These are phyloP conservation scores for Hydroisotoma schaefferi DNA, from an alignment of 2,888 invertebrate genomes.

Conservation along the genomic window DNA sequence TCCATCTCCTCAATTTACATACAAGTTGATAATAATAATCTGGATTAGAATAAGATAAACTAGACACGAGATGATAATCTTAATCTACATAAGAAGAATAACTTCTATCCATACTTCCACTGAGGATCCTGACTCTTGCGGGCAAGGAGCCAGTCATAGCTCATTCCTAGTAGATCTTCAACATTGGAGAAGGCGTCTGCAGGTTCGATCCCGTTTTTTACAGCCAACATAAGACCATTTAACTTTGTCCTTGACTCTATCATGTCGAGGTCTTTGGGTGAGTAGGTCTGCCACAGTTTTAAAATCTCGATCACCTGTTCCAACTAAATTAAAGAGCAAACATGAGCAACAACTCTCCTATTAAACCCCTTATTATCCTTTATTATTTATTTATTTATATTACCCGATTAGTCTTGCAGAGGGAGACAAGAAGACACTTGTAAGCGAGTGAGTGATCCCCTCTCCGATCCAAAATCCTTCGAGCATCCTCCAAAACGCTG, in stretches of 20 bases:
- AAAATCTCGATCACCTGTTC: constrained; percentile 40
- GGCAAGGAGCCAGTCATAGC: constrained; percentile 40
- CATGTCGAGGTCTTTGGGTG: constrained; percentile 44
- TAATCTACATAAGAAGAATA: neutral
- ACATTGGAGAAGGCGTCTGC: constrained; percentile 44
- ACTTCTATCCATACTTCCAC: constrained; percentile 41
- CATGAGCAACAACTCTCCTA: neutral
- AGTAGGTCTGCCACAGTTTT: constrained; percentile 40
- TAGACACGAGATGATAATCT: neutral
- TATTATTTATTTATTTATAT: neutral
- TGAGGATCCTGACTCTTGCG: constrained; percentile 33
- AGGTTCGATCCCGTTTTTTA: constrained; percentile 43
- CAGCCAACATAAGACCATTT: constrained; percentile 40
- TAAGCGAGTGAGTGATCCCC: constrained; percentile 40
- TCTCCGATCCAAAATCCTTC: constrained; percentile 35
- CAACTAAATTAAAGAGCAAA: too few relatives aligned
- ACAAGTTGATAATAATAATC: too few relatives aligned
- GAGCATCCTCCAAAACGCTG: constrained; percentile 38
- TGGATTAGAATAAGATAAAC: neutral
- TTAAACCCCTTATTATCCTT: too few relatives aligned
- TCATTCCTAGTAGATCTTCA: constrained; percentile 41
- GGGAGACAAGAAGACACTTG: constrained; percentile 42
- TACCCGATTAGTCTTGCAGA: constrained; percentile 46
- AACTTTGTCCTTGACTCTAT: constrained; percentile 45
- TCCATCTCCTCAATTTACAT: too few relatives aligned